Base-by-base conservation (phyloP, 2,888 invertebrate genomes). In the Podotricha telesiphe region DNA sequence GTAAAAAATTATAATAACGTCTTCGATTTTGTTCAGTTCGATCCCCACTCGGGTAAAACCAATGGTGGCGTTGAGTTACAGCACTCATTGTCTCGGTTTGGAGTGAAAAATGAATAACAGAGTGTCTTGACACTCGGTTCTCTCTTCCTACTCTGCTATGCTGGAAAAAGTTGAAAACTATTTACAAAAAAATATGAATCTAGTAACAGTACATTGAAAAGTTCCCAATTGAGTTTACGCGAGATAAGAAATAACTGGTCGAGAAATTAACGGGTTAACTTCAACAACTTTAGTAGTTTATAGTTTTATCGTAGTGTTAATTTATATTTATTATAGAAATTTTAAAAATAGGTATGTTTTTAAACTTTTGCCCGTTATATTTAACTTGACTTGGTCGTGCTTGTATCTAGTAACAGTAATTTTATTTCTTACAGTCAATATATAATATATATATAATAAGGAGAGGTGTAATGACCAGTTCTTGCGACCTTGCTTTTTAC, bases 221-320 rank as follows among this genome's bases (percentile, higher is more conserved):
- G 58, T 56, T 66, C 37, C 40, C 47, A 58, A 58, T 40, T 22
- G 65, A 58, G 65, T 66, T 58, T 19, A 22, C 65, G 22, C 58
- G 48, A 42, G 55, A 66, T 58, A 66, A 42, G 66, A 66, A 66
- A 66, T 66, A 59, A 51, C 58, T 53, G 34, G 47, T 40, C 66
- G 66, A 50, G 66, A 42, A 66, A 66, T 59, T 59, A 61, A 61
- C 61, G 50, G 40, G 28, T 66, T 59, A 66, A 66, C 66, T 66
- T 66, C 40, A 61, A 61, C 34, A 48, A 61, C 47, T 61, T 61
- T 34, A 34, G 66, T 59, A 66, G 66, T 66, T 66, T 66, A 66
- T 37, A 66, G 50, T 66, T 56, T 66, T 66, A 66, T 59, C 66
- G 22, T 42, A 13, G 58, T 48, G 19, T 28, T 50, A 58, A 51